These are phyloP conservation scores for Temnothorax rugatulus DNA, from an alignment of 2,888 invertebrate species.

Conservation along the genomic window DNA sequence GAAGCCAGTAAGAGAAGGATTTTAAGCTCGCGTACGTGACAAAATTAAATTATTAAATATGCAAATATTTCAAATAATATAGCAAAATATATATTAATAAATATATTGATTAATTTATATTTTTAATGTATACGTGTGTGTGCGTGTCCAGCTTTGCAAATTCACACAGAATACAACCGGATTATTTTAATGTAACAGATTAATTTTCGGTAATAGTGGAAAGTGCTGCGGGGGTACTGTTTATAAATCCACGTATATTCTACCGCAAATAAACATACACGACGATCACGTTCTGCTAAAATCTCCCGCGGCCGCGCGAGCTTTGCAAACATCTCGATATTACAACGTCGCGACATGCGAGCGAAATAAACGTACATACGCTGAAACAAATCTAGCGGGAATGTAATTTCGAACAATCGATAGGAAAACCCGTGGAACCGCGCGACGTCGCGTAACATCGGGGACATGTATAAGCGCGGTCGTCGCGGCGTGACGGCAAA, in stretches of 20 bases:
- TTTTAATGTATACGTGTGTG: neutral
- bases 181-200: constrained; percentile 25
- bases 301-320: neutral
- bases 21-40: neutral
- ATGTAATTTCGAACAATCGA: constrained; percentile 28
- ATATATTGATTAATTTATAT: constrained; percentile 18
- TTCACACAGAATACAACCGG: neutral
- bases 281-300: constrained; percentile 8
- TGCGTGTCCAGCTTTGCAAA: neutral
- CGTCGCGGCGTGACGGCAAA: constrained; percentile 23
- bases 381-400: constrained; percentile 1
- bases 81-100: neutral
- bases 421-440: constrained; percentile 15
- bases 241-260: constrained; percentile 14
- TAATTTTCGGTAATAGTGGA: constrained; percentile 21
- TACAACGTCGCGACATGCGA: constrained; percentile 25
- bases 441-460: constrained; percentile 24
- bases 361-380: constrained; percentile 5
- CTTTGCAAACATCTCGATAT: constrained; percentile 5
- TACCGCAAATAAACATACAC: neutral
- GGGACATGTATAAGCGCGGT: neutral
- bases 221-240: neutral
- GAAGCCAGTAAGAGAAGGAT: too few species aligned
- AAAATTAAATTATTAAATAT: constrained; percentile 4
- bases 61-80: neutral